A percentile compares a stretch with the other conserved stretches of the same genome.
Conservation (phyloP, 2,888 invertebrate genomes). For the Catotricha subobsoleta region DNA sequence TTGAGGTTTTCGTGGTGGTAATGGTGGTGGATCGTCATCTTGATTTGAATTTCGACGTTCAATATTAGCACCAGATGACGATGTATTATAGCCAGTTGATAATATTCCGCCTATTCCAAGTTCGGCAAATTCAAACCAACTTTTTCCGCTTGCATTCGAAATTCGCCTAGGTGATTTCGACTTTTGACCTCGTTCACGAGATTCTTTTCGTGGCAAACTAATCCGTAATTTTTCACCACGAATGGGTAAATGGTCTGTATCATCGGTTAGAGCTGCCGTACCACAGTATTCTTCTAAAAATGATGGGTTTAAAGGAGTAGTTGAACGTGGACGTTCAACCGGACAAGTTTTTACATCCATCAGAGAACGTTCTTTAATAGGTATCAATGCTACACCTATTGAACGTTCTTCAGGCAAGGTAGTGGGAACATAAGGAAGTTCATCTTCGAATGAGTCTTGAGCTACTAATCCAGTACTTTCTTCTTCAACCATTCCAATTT, state of each 20-base stretch:
- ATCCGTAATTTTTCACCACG: constrained; percentile 49
- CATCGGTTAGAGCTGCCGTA: constrained; percentile 16
- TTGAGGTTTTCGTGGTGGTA: constrained; percentile 28
- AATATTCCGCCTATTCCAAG: constrained; percentile 32
- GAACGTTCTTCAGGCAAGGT: constrained; percentile 72
- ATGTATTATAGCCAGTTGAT: constrained; percentile 1
- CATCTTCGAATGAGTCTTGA: constrained; percentile 70
- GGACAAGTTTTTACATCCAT: constrained; percentile 48
- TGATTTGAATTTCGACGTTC: constrained; percentile 8
- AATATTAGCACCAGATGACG: constrained; percentile 5
- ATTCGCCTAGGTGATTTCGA: constrained; percentile 35
- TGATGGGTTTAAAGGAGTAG: constrained; percentile 53
- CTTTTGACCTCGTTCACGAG: constrained; percentile 21
- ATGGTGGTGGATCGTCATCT: constrained; percentile 27
- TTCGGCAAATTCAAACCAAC: constrained; percentile 45
- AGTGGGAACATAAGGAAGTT: constrained; percentile 78
- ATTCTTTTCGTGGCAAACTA: constrained; percentile 43
- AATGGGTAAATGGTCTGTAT: constrained; percentile 14
- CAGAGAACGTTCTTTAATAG: constrained; percentile 49
- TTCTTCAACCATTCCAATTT: constrained; percentile 35
- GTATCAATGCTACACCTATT: constrained; percentile 61
- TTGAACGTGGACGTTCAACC: constrained; percentile 54
- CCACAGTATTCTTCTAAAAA: constrained; percentile 53
- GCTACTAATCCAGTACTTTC: constrained; percentile 61
- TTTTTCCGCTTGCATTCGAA: constrained; percentile 31